Percentiles rank a stretch among this genome's conserved stretches.
These are phyloP conservation scores for Drosophila fuyamai DNA, from an alignment of 1,140 invertebrate genomes.

Conservation along the genomic window DNA sequence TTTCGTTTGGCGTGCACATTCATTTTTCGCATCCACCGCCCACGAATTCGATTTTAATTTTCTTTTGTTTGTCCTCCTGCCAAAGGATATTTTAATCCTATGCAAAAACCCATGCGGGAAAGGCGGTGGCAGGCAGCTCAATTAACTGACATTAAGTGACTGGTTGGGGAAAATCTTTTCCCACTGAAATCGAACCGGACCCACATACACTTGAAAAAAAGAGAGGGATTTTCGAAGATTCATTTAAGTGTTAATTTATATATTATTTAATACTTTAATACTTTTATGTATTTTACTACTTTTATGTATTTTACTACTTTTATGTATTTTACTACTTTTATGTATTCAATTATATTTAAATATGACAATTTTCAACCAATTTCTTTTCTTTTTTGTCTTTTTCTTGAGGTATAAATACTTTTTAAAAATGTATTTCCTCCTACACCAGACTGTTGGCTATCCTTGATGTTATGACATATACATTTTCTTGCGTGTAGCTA, in stretches of 20 bases:
- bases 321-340: no score
- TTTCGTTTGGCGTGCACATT: neutral
- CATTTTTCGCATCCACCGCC: neutral
- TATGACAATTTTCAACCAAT: no score
- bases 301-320: no score
- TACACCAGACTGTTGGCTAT: no score
- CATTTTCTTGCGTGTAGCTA: conserved; percentile 12
- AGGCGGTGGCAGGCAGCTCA: conserved; percentile 26
- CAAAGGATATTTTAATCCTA: conserved; percentile 36
- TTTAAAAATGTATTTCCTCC: no score
- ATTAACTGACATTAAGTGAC: conserved; percentile 59
- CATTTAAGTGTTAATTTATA: no score
- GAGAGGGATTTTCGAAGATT: no score
- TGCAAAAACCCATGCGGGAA: conserved; percentile 4
- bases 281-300: no score
- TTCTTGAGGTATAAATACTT: no score
- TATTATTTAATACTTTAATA: no score
- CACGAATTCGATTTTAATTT: conserved; percentile 28
- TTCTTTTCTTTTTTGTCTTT: no score
- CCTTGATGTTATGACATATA: neutral
- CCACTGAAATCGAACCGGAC: conserved; percentile 54
- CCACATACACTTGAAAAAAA: neutral
- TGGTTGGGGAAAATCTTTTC: conserved; percentile 31
- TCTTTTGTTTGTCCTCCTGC: neutral
- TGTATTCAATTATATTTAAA: no score